A percentile compares a stretch with the other conserved stretches of the same genome.
phyloP scores from a whole-genome alignment of 2,113 vertebrate genomes.

The Himantopus leucocephalus region DNA sequence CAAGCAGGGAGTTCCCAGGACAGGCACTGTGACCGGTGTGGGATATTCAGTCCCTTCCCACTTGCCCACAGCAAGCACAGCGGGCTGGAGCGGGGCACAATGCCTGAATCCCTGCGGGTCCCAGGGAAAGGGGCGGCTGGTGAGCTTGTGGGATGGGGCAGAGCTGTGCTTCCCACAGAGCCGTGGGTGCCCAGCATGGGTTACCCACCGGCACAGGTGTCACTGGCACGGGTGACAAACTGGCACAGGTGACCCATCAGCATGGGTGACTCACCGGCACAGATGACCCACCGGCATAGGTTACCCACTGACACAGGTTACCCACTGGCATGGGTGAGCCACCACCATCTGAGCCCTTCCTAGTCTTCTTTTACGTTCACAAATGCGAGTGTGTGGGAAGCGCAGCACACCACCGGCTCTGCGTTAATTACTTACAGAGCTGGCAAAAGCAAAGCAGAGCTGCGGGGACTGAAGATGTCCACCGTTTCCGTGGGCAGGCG shows the following conservation, averaged over 20 bases:
- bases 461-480: rapidly evolving
- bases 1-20: not conserved
- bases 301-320: not conserved
- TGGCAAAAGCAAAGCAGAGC: not conserved
- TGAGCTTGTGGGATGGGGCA: not conserved
- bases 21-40: rapidly evolving
- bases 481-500: rapidly evolving
- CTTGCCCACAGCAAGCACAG: not conserved
- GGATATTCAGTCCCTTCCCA: not conserved
- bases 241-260: rapidly evolving
- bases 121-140: not conserved
- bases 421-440: not conserved
- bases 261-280: not conserved
- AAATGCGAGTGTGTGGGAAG: rapidly evolving
- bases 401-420: rapidly evolving
- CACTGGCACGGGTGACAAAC: not conserved
- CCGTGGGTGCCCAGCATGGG: rapidly evolving
- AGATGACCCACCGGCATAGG: not conserved
- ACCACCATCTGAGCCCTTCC: not conserved
- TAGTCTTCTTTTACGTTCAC: not conserved
- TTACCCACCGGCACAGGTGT: not conserved
- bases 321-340: not conserved
- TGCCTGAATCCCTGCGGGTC: rapidly evolving
- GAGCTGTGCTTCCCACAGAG: not conserved
- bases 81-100: not conserved